Percentiles rank a stretch among this genome's conserved stretches.
phyloP scores from a whole-genome alignment of 2,888 invertebrate genomes.

The Ganaspis brasiliensis region DNA sequence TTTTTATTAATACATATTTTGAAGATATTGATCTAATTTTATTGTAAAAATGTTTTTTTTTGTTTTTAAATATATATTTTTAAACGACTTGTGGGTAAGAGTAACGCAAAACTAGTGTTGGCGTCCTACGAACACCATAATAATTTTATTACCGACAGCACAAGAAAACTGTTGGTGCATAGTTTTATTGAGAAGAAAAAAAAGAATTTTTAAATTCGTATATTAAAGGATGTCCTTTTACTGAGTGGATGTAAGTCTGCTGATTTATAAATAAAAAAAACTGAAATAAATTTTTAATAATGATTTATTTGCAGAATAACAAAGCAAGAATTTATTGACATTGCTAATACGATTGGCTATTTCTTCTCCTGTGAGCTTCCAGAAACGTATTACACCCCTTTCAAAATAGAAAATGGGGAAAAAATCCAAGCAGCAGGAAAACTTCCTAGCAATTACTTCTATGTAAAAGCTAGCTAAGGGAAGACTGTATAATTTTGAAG shows the following conservation, averaged over 20 bases:
- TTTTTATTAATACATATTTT: too few relatives aligned
- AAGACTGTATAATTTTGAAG: too few relatives aligned
- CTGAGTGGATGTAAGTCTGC: conserved; percentile 1
- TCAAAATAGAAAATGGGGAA: not conserved
- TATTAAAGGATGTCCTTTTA: not conserved
- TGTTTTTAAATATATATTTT: not conserved
- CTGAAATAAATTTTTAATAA: not conserved
- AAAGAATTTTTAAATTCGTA: not conserved
- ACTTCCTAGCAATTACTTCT: too few relatives aligned
- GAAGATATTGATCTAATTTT: too few relatives aligned
- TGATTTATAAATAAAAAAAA: not conserved
- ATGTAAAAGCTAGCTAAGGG: too few relatives aligned
- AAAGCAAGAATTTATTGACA: not conserved
- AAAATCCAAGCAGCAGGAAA: not conserved
- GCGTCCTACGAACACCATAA: not conserved
- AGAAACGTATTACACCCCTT: not conserved
- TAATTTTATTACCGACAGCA: not conserved
- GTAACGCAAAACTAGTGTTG: conserved; percentile 4
- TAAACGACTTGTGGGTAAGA: not conserved
- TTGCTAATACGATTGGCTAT: not conserved
- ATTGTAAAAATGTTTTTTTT: too few relatives aligned
- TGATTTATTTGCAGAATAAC: not conserved
- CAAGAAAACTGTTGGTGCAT: conserved; percentile 13
- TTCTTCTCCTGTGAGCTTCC: not conserved
- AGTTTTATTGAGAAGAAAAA: conserved; percentile 4